A percentile compares a stretch with the other conserved stretches of the same genome.
phyloP scores from a whole-genome alignment of 2,888 invertebrate species.

The Drosophila mayaguana region DNA sequence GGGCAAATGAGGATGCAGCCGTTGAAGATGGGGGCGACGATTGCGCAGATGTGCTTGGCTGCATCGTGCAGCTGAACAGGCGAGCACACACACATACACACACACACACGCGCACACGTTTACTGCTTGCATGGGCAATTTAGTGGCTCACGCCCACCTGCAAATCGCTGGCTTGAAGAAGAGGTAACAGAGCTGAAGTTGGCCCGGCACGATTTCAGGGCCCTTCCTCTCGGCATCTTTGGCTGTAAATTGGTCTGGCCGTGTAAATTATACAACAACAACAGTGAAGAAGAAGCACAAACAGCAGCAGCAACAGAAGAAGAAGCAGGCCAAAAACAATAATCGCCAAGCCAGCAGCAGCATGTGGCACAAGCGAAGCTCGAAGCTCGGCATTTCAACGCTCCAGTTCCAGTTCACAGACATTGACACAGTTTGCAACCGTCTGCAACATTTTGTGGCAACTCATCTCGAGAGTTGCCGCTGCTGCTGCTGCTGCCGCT shows the following conservation, averaged over 20 bases:
- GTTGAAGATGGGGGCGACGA: slow-evolving; percentile 7
- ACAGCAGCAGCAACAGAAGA: slow-evolving; percentile 31
- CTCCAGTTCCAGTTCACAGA: slow-evolving; percentile 81
- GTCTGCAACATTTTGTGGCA: slow-evolving; percentile 16
- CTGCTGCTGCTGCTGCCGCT: slow-evolving; percentile 14
- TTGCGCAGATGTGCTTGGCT: slow-evolving; percentile 29
- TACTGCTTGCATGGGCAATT: slow-evolving; percentile 59
- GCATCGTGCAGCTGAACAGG: slow-evolving; percentile 31
- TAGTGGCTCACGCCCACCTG: slow-evolving; percentile 67
- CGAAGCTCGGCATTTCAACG: slow-evolving; percentile 53
- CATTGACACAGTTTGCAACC: slow-evolving; percentile 78
- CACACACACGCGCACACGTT: slow-evolving; percentile 1
- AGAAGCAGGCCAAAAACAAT: slow-evolving; percentile 55
- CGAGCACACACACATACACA: slow-evolving; percentile 31
- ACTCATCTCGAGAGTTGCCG: slow-evolving; percentile 6
- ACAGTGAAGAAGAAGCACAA: slow-evolving; percentile 8
- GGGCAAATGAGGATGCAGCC: slow-evolving; percentile 33
- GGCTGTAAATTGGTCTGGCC: slow-evolving; percentile 49
- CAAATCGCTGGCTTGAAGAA: slow-evolving; percentile 45
- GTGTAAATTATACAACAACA: slow-evolving; percentile 41
- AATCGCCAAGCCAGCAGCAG: slow-evolving; percentile 40
- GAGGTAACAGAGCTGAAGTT: slow-evolving; percentile 32
- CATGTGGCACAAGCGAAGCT: slow-evolving; percentile 30
- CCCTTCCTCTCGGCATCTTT: slow-evolving; percentile 49
- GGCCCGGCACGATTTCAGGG: slow-evolving; percentile 62